phyloP scores from a whole-genome alignment of 2,797 vertebrate genomes.

The Brachyalestes nurse region DNA sequence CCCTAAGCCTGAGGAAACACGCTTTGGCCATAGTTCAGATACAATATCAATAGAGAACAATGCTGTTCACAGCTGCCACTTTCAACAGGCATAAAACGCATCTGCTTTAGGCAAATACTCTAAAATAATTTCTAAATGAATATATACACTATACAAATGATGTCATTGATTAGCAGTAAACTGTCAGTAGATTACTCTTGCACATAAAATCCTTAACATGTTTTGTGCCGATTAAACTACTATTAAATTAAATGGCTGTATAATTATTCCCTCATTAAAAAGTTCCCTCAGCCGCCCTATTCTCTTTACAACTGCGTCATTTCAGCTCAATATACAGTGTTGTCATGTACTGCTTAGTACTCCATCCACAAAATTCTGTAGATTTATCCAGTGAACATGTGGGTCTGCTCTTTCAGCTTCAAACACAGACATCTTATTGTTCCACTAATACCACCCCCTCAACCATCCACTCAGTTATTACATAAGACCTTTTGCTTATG shows the following conservation, averaged over 20 bases:
- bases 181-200: neutral
- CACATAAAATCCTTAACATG: neutral
- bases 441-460: conserved; percentile 60
- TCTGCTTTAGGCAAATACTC: neutral
- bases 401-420: conserved; percentile 54
- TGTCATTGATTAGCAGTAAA: neutral
- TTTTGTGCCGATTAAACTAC: neutral
- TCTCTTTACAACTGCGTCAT: conserved; percentile 34
- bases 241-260: neutral
- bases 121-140: neutral
- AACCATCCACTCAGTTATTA: conserved; percentile 60
- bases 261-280: neutral
- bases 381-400: conserved; percentile 50
- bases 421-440: conserved; percentile 64
- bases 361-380: conserved; percentile 1
- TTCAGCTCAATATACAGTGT: neutral
- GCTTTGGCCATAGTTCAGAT: conserved; percentile 50
- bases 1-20: conserved; percentile 64
- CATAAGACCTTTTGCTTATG: conserved; percentile 53
- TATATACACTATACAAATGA: no score
- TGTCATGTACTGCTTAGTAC: neutral
- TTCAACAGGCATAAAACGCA: neutral
- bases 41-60: conserved; percentile 61
- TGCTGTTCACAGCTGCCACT: neutral
- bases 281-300: neutral